Conservation (phyloP, 2,113 vertebrate genomes). For the Girardinichthys multiradiatus region DNA sequence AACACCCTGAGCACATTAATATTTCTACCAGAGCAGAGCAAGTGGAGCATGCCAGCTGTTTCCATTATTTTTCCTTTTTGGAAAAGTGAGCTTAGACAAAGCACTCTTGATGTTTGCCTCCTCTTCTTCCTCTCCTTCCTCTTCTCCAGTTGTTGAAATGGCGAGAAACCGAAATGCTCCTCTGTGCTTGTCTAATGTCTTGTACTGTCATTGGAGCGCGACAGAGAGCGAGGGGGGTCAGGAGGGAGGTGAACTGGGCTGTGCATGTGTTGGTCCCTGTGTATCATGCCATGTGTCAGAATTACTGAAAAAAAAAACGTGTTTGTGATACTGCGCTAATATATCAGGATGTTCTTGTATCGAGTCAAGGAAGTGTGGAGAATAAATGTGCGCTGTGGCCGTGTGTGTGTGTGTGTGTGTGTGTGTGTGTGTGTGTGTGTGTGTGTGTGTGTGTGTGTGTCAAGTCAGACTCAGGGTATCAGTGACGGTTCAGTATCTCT, state of each 20-base stretch:
- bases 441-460: conserved; percentile 44
- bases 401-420: conserved; percentile 20
- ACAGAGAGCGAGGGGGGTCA: conserved; percentile 32
- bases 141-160: conserved; percentile 51
- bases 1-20: conserved; percentile 69
- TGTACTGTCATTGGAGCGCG: conserved; percentile 67
- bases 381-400: conserved; percentile 43
- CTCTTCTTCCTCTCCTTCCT: neutral
- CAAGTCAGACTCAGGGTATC: conserved; percentile 65
- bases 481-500: conserved; percentile 75
- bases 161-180: conserved; percentile 54
- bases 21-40: conserved; percentile 61
- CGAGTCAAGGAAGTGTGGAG: conserved; percentile 35
- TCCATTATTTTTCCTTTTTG: conserved; percentile 42
- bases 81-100: conserved; percentile 60
- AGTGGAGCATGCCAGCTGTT: conserved; percentile 65
- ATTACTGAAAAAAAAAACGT: conserved; percentile 3
- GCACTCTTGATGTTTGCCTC: conserved; percentile 40
- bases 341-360: conserved; percentile 32
- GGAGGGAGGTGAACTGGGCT: conserved; percentile 48
- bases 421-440: conserved; percentile 6
- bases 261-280: conserved; percentile 60
- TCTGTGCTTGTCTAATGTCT: conserved; percentile 62
- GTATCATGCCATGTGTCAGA: conserved; percentile 58
- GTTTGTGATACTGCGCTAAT: conserved; percentile 33